Base-by-base conservation (phyloP, 2,888 invertebrate species). In the Dendrolimus pini region DNA sequence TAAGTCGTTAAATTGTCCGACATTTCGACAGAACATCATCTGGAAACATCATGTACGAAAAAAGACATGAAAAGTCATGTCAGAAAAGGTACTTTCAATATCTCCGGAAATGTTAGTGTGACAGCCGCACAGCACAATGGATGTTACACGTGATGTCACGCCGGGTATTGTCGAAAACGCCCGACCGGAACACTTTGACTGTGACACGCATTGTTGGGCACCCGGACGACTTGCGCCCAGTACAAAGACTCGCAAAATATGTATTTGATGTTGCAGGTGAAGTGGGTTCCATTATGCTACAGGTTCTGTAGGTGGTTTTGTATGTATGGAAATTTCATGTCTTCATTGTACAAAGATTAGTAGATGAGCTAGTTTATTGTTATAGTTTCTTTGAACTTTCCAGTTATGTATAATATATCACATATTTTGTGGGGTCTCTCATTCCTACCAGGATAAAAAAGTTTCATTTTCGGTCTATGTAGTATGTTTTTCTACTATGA, bases 131-230 rank as follows among this genome's bases (percentile, higher is more conserved):
- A 72, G 55, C 54, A 72, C 70, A 71, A 71, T 69, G 59, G 60
- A 56, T 52, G 41, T 55, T 54, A 66, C 60, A 56, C 59, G 59
- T 55, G 62, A 65, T 56, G 52, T 58, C 52, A 52, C 47, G 55
- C 55, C 56, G 62, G 66, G 57, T 55, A 71, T 68, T 70, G 75
- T 73, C 70, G 69, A 67, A 68, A 72, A 70, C 64, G 69, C 65
- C 70, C 72, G 68, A 65, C 75, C 74, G 77, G 77, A 77, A 78
- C 80, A 74, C 75, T 78, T 78, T 78, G 78, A 75, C 82, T 67
- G 72, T 74, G 80, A 84, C 82, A 78, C 74, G 77, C 78, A 78
- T 85, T 86, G 84, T 85, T 75, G 68, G 65, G 61, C 62, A 67
- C 47, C 47, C 47, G 9, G 47, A 9, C 47, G 47, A 47, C 47